Evolutionary conservation across 2,797 vertebrate genomes (phyloP).

Genomic region (Acestrorhynchus altus): DNA sequence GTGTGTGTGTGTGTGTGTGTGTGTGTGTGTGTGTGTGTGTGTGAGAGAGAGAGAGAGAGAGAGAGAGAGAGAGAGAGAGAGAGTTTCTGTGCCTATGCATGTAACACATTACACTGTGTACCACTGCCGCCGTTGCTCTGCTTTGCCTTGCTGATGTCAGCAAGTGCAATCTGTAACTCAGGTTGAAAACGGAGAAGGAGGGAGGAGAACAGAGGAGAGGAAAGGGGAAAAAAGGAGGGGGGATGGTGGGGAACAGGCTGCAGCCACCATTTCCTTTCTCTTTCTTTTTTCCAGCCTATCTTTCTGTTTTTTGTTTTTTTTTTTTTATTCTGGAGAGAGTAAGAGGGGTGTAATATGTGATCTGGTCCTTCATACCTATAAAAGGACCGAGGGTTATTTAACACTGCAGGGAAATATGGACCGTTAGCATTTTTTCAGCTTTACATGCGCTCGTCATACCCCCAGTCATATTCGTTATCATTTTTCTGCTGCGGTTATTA

Average conservation of each 20-base stretch:
- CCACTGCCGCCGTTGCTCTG: conserved; percentile 52
- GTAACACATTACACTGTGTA: conserved; percentile 29
- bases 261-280: conserved; percentile 55
- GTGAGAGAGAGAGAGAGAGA: background rate
- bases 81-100: background rate
- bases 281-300: conserved; percentile 34
- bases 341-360: conserved; percentile 10
- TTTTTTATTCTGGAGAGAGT: background rate
- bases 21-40: conserved; percentile 2
- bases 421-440: too few relatives aligned
- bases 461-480: background rate
- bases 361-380: conserved; percentile 13
- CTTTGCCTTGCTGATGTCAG: conserved; percentile 82
- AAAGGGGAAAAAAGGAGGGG: background rate
- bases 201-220: conserved; percentile 28
- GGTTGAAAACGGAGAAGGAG: conserved; percentile 56
- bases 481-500: background rate
- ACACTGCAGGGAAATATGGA: background rate
- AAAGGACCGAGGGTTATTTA: conserved; percentile 17
- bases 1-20: background rate
- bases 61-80: too few relatives aligned
- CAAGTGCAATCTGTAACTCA: conserved; percentile 73
- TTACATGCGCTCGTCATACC: too few relatives aligned
- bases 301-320: background rate
- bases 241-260: conserved; percentile 10